Evolutionary conservation across 2,797 vertebrate species (phyloP), one percentile per base, ranked within the genome.

Genomic region (Prionace glauca): DNA sequence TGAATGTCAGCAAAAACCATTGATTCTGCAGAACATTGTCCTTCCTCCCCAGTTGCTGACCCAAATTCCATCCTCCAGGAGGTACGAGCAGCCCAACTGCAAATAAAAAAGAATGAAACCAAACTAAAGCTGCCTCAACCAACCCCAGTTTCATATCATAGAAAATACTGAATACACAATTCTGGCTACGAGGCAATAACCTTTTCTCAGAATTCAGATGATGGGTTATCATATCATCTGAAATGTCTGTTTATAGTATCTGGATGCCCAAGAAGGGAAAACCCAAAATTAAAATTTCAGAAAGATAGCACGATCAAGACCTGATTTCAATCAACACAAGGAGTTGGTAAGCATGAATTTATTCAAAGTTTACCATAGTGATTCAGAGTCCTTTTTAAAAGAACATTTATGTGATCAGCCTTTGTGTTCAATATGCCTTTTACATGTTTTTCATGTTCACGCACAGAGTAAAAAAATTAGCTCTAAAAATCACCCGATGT

Each of bases 141-240:
- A 22, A 84, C 81, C 45, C 81, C 41, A 84, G 20, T 84, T 84
- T 45, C 36, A 45, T 84, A 84, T 60, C 29, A 90, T 18, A 90
- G 56, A 90, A 56, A 56, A 60, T 62, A 69, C n/a, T 69, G 22
- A 36, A 36, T 24, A 41, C 62, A 67, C 90, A 92, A 92, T 92
- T 92, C 90, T 69, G n/a, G n/a, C 22, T 69, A 67, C 90, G 67
- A 50, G 93, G 71, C 93, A 74, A 95, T 77, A 77, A 74, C 41
- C 93, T 77, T 71, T 95, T 74, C 93, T 95, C 71, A 77, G 93
- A 74, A 74, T 95, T 95, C 72, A 95, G 26, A 50, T 77, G 50
- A 77, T 95, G 41, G 71, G 12, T 95, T 74, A 95, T 77, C 93
- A 72, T 56, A 56, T 95, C 41, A 95, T 95, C 69, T 95, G 45